Base-by-base conservation (phyloP, 2,888 invertebrate species). In the Malacosoma neustria region DNA sequence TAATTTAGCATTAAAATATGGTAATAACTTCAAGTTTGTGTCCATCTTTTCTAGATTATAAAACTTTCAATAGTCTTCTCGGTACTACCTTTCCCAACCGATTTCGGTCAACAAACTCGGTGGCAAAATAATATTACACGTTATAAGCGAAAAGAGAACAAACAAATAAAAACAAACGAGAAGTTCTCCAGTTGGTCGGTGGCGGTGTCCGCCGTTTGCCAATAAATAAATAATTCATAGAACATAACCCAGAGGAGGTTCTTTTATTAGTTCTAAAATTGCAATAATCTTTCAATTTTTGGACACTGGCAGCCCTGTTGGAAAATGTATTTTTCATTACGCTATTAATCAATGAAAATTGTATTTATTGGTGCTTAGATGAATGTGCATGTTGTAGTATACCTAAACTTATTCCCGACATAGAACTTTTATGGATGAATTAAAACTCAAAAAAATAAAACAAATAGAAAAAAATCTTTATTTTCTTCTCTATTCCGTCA, bases 1-100 rank as follows among this genome's bases (percentile, higher is more conserved):
- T 79, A 81, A 79, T 87, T 87, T 87, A 86, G 86, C 81, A 81
- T 86, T 85, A 86, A 84, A 80, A 75, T 74, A 77, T 75, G 80
- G 79, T 80, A 76, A 71, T 75, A 79, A 79, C 76, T 77, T 76
- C 75, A 75, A 67, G 79, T 79, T 79, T 80, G 79, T 67, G 70
- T 80, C 72, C 73, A 61, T 66, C 72, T 72, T 71, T 72, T 72
- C 71, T 60, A 60, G 69, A 59, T 65, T 60, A 67, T 61, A 59
- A 22, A 22, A 61, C 60, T 67, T 64, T 65, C 56, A 45, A 38
- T 57, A 59, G 59, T 61, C 66, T 68, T 63, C 64, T 63, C 61
- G 54, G 55, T 56, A 55, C 47, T 59, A 22, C 5, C n/a, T n/a
- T n/a, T n/a, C 48, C 48, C 49, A 58, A 60, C 61, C 62, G 64